phyloP scores from a whole-genome alignment of 1,140 invertebrate species.

The Drosophila athabasca region DNA sequence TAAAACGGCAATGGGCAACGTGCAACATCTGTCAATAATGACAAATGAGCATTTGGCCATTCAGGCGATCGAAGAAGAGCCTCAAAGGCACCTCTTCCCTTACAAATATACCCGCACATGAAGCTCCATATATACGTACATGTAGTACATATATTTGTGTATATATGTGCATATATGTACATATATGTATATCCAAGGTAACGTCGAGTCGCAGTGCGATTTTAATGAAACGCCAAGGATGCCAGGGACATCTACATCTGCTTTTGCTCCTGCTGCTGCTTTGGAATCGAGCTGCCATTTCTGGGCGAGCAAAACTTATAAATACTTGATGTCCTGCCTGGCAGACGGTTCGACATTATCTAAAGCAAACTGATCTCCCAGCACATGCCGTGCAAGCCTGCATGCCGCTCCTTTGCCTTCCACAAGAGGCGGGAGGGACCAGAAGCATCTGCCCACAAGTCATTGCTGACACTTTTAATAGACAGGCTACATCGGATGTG shows the following conservation, averaged over 20 bases:
- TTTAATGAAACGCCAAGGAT: conserved; percentile 61
- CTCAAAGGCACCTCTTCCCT: conserved; percentile 32
- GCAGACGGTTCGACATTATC: conserved; percentile 57
- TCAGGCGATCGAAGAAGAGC: conserved; percentile 1
- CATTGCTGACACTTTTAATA: conserved; percentile 75
- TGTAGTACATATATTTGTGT: not conserved
- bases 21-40: conserved; percentile 79
- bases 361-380: conserved; percentile 62
- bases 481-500: conserved; percentile 56
- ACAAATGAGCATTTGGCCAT: conserved; percentile 77
- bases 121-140: conserved; percentile 35
- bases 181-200: conserved; percentile 32
- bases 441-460: conserved; percentile 19
- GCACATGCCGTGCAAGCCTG: not conserved
- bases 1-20: conserved; percentile 68
- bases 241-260: conserved; percentile 30
- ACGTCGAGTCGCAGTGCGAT: conserved; percentile 20
- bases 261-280: conserved; percentile 12
- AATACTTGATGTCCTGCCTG: conserved; percentile 61
- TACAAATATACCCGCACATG: conserved; percentile 35
- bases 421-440: not conserved
- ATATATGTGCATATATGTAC: conserved; percentile 6
- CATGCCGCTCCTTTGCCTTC: not conserved
- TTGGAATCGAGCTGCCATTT: conserved; percentile 20
- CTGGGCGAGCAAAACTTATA: conserved; percentile 53